Conservation (phyloP, 2,113 vertebrate genomes). For the Plectropomus leopardus region DNA sequence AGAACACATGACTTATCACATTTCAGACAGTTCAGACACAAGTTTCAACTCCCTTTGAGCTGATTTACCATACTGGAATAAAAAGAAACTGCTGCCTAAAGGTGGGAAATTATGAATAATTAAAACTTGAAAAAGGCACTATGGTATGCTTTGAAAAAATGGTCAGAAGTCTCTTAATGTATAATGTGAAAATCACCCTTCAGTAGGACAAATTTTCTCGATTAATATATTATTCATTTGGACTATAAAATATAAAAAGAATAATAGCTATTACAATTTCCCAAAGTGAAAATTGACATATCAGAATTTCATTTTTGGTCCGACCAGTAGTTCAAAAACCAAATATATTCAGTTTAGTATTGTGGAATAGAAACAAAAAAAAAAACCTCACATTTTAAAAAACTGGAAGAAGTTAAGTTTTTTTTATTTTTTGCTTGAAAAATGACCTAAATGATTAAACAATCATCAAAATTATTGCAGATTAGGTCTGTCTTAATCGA, state of each 20-base stretch:
- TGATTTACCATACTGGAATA: too few relatives aligned
- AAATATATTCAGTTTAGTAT: neutral
- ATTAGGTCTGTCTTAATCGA: too few relatives aligned
- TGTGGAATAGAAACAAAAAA: neutral
- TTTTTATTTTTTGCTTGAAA: too few relatives aligned
- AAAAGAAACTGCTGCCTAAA: too few relatives aligned
- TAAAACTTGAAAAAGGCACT: too few relatives aligned
- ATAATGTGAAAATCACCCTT: neutral
- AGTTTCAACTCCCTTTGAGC: neutral
- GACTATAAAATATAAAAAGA: neutral
- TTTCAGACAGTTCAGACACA: neutral
- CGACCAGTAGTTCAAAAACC: neutral
- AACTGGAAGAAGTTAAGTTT: too few relatives aligned
- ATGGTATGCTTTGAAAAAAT: too few relatives aligned
- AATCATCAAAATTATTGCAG: neutral
- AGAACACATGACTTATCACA: slow-evolving; percentile 18
- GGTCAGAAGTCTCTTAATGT: too few relatives aligned
- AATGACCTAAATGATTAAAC: too few relatives aligned
- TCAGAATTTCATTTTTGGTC: neutral
- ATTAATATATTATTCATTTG: neutral
- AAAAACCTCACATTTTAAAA: too few relatives aligned
- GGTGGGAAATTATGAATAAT: too few relatives aligned
- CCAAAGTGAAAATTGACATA: neutral
- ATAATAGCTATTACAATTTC: neutral
- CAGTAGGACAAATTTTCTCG: neutral